Percentiles rank a stretch among this genome's conserved stretches.
These are phyloP conservation scores for Megathymus violae DNA, from an alignment of 1,140 invertebrate species.

Conservation along the genomic window DNA sequence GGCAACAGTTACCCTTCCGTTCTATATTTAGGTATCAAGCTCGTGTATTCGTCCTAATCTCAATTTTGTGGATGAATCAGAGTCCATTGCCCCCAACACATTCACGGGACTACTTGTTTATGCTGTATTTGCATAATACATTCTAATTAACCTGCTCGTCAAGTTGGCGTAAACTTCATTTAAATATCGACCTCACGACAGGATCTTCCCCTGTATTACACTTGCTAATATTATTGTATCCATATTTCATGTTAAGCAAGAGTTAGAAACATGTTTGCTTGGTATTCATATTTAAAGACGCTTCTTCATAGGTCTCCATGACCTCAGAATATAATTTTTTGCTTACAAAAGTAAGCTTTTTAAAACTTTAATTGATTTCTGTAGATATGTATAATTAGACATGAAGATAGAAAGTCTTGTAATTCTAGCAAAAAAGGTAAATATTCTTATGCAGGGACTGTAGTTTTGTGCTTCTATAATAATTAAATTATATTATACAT, in stretches of 20 bases:
- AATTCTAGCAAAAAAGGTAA: no score
- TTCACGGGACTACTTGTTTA: constrained; percentile 49
- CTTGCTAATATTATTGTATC: constrained; percentile 51
- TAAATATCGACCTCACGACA: constrained; percentile 70
- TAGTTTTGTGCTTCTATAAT: no score
- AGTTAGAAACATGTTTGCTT: constrained; percentile 21
- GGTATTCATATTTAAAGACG: constrained; percentile 5
- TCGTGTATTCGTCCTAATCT: constrained; percentile 55
- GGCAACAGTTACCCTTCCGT: constrained; percentile 44
- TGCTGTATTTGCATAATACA: constrained; percentile 65
- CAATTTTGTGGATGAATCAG: constrained; percentile 62
- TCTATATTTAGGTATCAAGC: constrained; percentile 54
- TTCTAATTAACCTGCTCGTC: constrained; percentile 68
- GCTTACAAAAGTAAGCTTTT: no score
- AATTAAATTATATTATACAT: no score
- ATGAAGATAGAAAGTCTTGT: no score
- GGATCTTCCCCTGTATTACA: constrained; percentile 51
- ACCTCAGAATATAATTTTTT: constrained; percentile 8
- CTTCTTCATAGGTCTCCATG: background rate
- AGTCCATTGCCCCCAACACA: constrained; percentile 48
- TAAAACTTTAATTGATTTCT: no score
- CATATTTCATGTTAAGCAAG: constrained; percentile 40
- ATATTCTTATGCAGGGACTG: no score
- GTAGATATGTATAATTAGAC: no score
- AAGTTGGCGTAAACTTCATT: constrained; percentile 63